Conservation (phyloP, 2,113 vertebrate species). For the Chrysochloris asiatica region DNA sequence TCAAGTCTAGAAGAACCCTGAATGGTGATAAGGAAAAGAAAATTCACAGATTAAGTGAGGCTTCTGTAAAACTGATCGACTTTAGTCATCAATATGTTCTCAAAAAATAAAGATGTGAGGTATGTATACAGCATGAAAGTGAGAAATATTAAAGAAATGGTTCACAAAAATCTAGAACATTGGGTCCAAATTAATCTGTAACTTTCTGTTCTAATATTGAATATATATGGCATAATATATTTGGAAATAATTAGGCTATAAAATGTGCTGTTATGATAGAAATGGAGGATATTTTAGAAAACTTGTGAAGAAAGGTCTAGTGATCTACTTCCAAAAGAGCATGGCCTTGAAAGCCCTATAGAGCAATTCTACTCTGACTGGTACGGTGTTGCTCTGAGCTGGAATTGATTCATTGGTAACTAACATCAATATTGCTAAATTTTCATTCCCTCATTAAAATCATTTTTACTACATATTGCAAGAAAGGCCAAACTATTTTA, state of each 20-base stretch:
- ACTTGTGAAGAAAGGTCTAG: neutral
- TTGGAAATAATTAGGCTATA: neutral
- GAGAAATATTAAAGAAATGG: neutral
- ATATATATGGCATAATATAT: neutral
- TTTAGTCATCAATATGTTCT: neutral
- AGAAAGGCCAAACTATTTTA: neutral
- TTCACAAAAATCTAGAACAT: neutral
- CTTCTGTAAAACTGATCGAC: neutral
- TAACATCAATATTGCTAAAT: neutral
- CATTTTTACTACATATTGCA: neutral
- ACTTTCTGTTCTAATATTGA: neutral
- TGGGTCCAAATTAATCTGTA: neutral
- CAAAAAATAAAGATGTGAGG: neutral
- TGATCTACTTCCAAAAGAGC: neutral
- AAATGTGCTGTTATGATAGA: too few species aligned
- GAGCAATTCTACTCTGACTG: neutral
- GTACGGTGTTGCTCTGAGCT: neutral
- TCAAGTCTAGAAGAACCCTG: neutral
- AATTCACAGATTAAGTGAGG: neutral
- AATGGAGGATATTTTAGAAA: too few species aligned
- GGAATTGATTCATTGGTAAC: neutral
- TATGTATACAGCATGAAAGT: neutral
- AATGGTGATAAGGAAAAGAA: neutral
- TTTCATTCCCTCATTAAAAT: neutral
- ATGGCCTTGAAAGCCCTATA: neutral